These are phyloP conservation scores for Chymomyza costata DNA, from an alignment of 1,140 invertebrate species.

Conservation along the genomic window DNA sequence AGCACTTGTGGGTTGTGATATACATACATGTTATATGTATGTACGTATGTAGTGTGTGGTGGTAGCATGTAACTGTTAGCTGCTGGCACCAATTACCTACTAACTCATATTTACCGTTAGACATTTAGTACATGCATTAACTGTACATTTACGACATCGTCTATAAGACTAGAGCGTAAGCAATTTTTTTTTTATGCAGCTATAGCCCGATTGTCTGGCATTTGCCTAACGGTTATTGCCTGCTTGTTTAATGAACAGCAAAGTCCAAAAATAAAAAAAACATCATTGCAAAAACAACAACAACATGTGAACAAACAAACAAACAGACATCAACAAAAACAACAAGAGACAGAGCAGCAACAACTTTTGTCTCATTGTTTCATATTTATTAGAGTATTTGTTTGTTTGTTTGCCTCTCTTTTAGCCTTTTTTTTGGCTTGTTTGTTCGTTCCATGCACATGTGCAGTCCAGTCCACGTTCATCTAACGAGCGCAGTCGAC, in stretches of 20 bases:
- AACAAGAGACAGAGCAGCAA: slow-evolving; percentile 36
- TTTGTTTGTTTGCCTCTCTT: slow-evolving; percentile 11
- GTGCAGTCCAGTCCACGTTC: too few species aligned
- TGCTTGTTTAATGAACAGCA: too few species aligned
- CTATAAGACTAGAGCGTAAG: neutral
- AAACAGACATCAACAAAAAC: neutral
- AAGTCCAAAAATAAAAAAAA: too few species aligned
- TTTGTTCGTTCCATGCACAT: too few species aligned
- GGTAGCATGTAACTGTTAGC: slow-evolving; percentile 17
- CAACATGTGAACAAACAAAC: too few species aligned
- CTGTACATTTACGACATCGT: slow-evolving; percentile 33
- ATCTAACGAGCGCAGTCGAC: slow-evolving; percentile 44
- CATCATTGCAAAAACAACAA: too few species aligned
- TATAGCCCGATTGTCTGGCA: slow-evolving; percentile 36
- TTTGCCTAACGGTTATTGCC: slow-evolving; percentile 22
- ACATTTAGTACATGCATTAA: slow-evolving; percentile 73
- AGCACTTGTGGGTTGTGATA: slow-evolving; percentile 48
- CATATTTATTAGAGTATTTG: slow-evolving; percentile 64
- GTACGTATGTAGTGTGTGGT: slow-evolving; percentile 20
- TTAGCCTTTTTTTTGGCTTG: too few species aligned
- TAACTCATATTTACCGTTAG: slow-evolving; percentile 69
- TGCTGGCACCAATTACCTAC: slow-evolving; percentile 61
- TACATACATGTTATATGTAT: too few species aligned
- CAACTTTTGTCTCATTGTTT: slow-evolving; percentile 69
- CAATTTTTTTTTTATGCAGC: slow-evolving; percentile 31